Conservation (phyloP, 1,140 invertebrate species). For the Popillia japonica region DNA sequence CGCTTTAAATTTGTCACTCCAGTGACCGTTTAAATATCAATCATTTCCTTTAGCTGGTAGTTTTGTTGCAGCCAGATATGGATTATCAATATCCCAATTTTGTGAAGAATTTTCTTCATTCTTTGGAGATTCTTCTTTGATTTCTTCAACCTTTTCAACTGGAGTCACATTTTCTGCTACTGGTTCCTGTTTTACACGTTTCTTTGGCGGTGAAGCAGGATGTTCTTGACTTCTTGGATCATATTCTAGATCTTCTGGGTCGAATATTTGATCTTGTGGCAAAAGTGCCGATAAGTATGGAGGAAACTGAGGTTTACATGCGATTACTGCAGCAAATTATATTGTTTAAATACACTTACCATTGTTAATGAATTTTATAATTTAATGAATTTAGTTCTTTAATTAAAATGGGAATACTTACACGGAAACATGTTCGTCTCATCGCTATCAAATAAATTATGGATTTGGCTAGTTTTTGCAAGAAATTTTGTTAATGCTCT, state of each 20-base stretch:
- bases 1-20: not conserved
- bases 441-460: conserved; percentile 89
- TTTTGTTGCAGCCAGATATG: conserved; percentile 84
- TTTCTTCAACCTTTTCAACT: conserved; percentile 56
- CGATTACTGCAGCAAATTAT: conserved; percentile 77
- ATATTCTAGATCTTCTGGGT: conserved; percentile 88
- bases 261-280: conserved; percentile 94
- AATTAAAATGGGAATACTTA: conserved; percentile 62
- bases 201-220: conserved; percentile 62
- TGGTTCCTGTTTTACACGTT: conserved; percentile 54
- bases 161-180: conserved; percentile 49
- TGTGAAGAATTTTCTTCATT: conserved; percentile 62
- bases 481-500: conserved; percentile 92
- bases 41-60: conserved; percentile 66
- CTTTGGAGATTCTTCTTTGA: conserved; percentile 57
- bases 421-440: conserved; percentile 86
- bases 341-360: conserved; percentile 13
- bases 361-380: no score
- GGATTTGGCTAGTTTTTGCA: conserved; percentile 91
- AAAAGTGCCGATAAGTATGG: conserved; percentile 87
- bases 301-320: conserved; percentile 81
- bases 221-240: conserved; percentile 72
- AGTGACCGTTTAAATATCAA: conserved; percentile 17
- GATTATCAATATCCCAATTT: conserved; percentile 82
- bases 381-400: not conserved